Percentiles rank a stretch among this genome's conserved stretches.
phyloP scores from a whole-genome alignment of 2,113 vertebrate species.

The Poeciliopsis occidentalis region DNA sequence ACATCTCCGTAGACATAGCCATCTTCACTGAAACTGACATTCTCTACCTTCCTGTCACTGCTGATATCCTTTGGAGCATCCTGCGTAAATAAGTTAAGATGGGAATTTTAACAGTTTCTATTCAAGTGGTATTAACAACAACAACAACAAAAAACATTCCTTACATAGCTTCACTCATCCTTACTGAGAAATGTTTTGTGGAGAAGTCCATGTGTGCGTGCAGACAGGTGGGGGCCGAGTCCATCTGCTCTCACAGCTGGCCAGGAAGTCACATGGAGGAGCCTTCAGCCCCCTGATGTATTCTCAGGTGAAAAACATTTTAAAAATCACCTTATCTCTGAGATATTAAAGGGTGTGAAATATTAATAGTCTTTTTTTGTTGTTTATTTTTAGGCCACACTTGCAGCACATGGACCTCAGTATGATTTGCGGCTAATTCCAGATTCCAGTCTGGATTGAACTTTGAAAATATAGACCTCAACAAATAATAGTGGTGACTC shows the following conservation, averaged over 20 bases:
- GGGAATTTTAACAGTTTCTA: background rate
- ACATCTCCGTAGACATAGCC: constrained; percentile 81
- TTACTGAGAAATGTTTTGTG: constrained; percentile 70
- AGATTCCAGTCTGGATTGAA: background rate
- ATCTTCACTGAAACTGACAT: constrained; percentile 86
- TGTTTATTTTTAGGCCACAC: background rate
- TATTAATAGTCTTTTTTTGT: background rate
- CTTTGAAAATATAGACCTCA: background rate
- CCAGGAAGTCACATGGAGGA: constrained; percentile 27
- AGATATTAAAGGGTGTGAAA: no score
- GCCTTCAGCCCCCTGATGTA: background rate
- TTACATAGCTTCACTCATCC: constrained; percentile 83
- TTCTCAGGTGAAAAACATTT: constrained; percentile 13
- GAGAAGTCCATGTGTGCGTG: constrained; percentile 45
- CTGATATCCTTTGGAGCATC: constrained; percentile 88
- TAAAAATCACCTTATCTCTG: background rate
- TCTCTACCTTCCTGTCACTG: constrained; percentile 86
- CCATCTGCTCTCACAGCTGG: constrained; percentile 38
- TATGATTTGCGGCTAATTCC: background rate
- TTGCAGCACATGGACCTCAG: background rate
- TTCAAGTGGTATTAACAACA: background rate
- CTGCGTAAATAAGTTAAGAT: background rate
- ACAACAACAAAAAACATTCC: constrained; percentile 36
- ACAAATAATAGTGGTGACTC: background rate
- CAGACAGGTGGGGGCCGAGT: constrained; percentile 57